A percentile compares a stretch with the other conserved stretches of the same genome.
Conservation (phyloP, 53 echinoderm and acorn worm species). For the Echinometra lucunter region DNA sequence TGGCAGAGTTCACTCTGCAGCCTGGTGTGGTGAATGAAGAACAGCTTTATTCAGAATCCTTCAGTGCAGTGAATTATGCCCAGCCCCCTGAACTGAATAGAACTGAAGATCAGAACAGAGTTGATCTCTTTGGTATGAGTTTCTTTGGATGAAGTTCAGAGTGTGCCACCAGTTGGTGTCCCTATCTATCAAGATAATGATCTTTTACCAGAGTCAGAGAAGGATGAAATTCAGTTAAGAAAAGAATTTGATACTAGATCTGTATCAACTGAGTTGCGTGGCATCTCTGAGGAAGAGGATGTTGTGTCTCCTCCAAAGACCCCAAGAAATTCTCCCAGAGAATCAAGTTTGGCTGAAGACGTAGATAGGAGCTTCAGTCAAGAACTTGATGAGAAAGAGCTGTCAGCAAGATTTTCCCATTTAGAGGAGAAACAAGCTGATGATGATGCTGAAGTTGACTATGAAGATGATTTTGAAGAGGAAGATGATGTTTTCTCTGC, state of each 20-base stretch:
- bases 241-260: background rate
- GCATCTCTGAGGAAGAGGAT: background rate
- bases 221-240: background rate
- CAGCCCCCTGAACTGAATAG: background rate
- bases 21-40: background rate
- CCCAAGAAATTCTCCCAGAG: constrained; percentile 62
- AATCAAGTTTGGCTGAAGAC: constrained; percentile 42
- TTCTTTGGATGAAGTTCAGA: constrained; percentile 61
- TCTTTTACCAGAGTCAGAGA: background rate
- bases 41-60: background rate
- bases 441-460: background rate
- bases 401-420: constrained; percentile 52
- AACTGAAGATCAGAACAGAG: background rate
- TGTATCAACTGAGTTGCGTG: background rate
- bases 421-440: constrained; percentile 31
- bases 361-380: background rate
- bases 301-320: constrained; percentile 45
- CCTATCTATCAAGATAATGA: background rate
- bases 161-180: background rate
- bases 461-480: constrained; percentile 60
- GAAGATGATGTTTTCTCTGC: constrained; percentile 39
- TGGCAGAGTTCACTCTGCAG: constrained; percentile 60
- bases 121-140: constrained; percentile 73
- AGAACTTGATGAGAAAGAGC: constrained; percentile 44
- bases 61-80: background rate